Percentiles rank a stretch among this genome's conserved stretches.
phyloP scores from a whole-genome alignment of 2,113 vertebrate species.

The Stegastes partitus region DNA sequence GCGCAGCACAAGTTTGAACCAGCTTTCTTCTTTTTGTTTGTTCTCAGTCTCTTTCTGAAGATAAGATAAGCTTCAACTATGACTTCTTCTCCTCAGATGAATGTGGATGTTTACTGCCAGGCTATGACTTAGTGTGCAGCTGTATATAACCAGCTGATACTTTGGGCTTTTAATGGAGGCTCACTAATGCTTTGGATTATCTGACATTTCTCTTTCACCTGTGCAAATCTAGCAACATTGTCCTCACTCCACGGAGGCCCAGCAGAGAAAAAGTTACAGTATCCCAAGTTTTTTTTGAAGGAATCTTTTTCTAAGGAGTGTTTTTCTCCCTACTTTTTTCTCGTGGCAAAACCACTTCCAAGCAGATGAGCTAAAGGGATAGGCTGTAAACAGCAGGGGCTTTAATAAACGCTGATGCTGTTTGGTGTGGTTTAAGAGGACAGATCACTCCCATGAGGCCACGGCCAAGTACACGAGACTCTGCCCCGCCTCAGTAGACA shows the following conservation, averaged over 20 bases:
- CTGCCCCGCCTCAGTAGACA: conserved; percentile 22
- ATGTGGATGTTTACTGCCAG: not conserved
- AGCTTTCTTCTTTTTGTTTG: not conserved
- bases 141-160: not conserved
- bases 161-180: not conserved
- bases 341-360: conserved; percentile 15
- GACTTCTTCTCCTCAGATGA: conserved; percentile 20
- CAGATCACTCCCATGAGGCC: conserved; percentile 42
- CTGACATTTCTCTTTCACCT: not conserved
- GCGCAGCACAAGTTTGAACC: conserved; percentile 9
- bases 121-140: not conserved
- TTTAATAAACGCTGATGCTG: conserved; percentile 36
- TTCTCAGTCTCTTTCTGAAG: conserved; percentile 2
- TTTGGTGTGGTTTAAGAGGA: conserved; percentile 52
- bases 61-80: conserved; percentile 5
- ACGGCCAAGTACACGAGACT: conserved; percentile 4
- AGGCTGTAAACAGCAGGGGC: conserved; percentile 25
- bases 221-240: not conserved
- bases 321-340: conserved; percentile 19
- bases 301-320: not conserved
- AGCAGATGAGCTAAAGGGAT: conserved; percentile 39
- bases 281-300: not conserved
- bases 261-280: not conserved
- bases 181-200: too few species aligned
- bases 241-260: not conserved